Conservation (phyloP, 1,140 invertebrate genomes). For the Kradibia gibbosae region DNA sequence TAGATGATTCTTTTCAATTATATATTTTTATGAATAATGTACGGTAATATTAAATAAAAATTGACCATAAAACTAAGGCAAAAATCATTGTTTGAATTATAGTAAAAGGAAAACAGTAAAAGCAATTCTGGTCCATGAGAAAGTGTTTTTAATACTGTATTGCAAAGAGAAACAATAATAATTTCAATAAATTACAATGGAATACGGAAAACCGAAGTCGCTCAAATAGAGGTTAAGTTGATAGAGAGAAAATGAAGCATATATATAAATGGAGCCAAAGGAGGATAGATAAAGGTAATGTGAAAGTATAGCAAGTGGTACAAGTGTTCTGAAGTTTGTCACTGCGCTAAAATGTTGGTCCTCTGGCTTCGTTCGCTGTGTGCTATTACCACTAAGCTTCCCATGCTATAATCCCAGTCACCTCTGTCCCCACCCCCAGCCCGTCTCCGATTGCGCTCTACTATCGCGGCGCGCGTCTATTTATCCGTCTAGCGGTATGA, state of each 20-base stretch:
- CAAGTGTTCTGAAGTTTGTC: conserved; percentile 42
- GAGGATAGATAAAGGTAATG: neutral
- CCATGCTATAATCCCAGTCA: neutral
- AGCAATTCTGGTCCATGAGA: too few species aligned
- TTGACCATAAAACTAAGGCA: too few species aligned
- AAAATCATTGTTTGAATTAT: too few species aligned
- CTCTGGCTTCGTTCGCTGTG: conserved; percentile 22
- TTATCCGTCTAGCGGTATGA: conserved; percentile 71
- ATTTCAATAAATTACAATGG: conserved; percentile 31
- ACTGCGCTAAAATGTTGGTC: conserved; percentile 38
- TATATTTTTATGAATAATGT: too few species aligned
- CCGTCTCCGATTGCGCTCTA: neutral
- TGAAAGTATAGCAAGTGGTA: conserved; percentile 18
- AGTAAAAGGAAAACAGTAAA: too few species aligned
- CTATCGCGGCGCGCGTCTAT: conserved; percentile 64
- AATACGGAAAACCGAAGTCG: neutral
- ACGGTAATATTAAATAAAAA: too few species aligned
- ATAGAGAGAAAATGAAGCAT: neutral
- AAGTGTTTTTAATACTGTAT: neutral
- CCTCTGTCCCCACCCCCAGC: neutral
- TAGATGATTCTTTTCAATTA: too few species aligned
- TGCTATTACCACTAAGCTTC: conserved; percentile 3
- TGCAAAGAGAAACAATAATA: neutral
- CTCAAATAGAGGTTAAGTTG: neutral
- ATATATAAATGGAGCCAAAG: conserved; percentile 15